Base-by-base conservation (phyloP, 2,113 vertebrate genomes). In the Carettochelys insculpta region DNA sequence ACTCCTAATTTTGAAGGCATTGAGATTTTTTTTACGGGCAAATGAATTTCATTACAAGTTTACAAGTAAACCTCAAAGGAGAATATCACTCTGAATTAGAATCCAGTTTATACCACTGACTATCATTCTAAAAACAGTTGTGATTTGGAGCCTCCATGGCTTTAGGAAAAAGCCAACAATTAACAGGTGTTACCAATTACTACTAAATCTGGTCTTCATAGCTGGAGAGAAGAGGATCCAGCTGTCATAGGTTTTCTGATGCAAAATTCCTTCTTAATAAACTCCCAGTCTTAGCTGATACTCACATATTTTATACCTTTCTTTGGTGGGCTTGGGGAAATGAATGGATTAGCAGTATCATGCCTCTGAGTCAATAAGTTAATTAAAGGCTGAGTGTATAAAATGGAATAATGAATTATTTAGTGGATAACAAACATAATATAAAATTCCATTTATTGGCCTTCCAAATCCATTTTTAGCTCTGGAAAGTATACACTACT, bases 401-500 rank as follows among this genome's bases (percentile, higher is more conserved):
- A 97, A 98, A 97, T 96, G 61, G 90, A 96, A 94, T 93, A 95
- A 95, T 98, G 96, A 98, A 98, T 98, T 98, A 97, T 98, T 98
- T 97, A 98, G 93, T 73, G 89, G 96, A 97, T 98, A 93, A 97
- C 95, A 98, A 98, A 98, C 96, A 97, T 90, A 85, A 97, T 97
- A 94, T 97, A 97, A 97, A 97, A 98, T 98, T 97, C 97, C 95
- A 98, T 98, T 97, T 97, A 91, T 88, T 96, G 73, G 87, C 76
- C 92, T 88, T 90, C 93, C 88, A 73, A 93, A 92, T 95, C 73
- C 75, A n/a, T 91, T 95, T 95, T 97, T 92, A 86, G n/a, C 89
- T 90, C 95, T 75, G 79, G 76, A 94, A 90, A 85, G 53, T 52
- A 34, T 83, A 80, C 54, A 88, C 89, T 34, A 86, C 8, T 41